Conservation (phyloP, 2,888 invertebrate genomes). For the Agelastica alni region DNA sequence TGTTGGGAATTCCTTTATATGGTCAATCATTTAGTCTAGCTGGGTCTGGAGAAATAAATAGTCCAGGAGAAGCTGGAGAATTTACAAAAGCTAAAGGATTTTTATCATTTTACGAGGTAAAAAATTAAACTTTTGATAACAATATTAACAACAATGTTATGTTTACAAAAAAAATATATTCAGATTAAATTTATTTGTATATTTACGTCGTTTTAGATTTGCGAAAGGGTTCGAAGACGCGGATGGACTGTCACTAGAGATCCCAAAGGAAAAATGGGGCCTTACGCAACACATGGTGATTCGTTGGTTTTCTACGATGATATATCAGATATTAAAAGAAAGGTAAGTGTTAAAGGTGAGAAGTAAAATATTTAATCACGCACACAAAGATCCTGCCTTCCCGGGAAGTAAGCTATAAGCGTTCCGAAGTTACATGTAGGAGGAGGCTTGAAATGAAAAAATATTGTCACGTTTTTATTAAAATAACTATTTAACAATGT, state of each 20-base stretch:
- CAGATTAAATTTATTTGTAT: too few species aligned
- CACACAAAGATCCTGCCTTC: too few species aligned
- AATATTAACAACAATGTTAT: too few species aligned
- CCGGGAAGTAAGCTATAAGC: too few species aligned
- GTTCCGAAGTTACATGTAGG: too few species aligned
- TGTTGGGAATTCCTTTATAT: conserved; percentile 78
- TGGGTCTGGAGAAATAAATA: conserved; percentile 59
- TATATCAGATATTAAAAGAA: conserved; percentile 65
- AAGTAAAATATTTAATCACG: too few species aligned
- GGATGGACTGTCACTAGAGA: conserved; percentile 68
- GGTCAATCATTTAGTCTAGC: conserved; percentile 74
- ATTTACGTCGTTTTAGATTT: conserved; percentile 60
- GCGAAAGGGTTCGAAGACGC: conserved; percentile 63
- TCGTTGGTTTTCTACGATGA: conserved; percentile 85
- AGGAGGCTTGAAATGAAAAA: too few species aligned
- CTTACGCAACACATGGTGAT: conserved; percentile 70
- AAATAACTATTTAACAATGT: too few species aligned
- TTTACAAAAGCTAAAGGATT: conserved; percentile 74
- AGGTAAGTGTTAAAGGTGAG: too few species aligned
- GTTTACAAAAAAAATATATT: too few species aligned
- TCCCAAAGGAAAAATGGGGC: conserved; percentile 67
- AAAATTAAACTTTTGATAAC: too few species aligned
- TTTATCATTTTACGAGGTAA: conserved; percentile 75
- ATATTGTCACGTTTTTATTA: too few species aligned
- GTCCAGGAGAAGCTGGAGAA: conserved; percentile 71